Base-by-base conservation (phyloP, 2,888 invertebrate species). In the Cephus spinipes region DNA sequence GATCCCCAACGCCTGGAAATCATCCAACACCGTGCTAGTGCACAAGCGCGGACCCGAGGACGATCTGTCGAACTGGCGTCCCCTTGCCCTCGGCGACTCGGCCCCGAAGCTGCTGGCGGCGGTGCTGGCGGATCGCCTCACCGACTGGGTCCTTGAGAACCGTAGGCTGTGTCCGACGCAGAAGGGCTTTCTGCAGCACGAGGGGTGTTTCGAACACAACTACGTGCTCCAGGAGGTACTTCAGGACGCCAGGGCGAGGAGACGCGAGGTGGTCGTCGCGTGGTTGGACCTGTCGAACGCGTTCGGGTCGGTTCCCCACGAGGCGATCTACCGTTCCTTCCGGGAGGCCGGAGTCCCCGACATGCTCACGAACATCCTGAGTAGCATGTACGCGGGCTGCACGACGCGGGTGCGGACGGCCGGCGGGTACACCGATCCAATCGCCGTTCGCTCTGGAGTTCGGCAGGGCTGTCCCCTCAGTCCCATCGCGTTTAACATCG, bases 151-250 rank as follows among this genome's bases (percentile, higher is more conserved):
- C 4, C 36, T 32, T 3, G 9, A 12, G 0, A 76, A 82, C 69
- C 11, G 80, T 1, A 73, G 80, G 3, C 77, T 88, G 11, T 78
- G 79, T 11, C 68, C 76, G 1, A 73, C 73, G 1, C 90, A 91
- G 79, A 90, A 90, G 79, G 89, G 89, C 11, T 91, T 91, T 80
- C 82, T 85, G 76, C 84, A 84, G 4, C 81, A 78, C 36, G 87
- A 88, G 75, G 88, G 87, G 0, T 87, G 86, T 76, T 79, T 81
- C 11, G 88, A 88, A 77, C 89, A 89, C 77, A 88, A 89, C 81
- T 89, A 84, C 80, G 76, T 84, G 4, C 79, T 88, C 15, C 85
- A 88, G 79, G 82, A 81, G 35, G 78, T 83, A n/a, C 79, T 85
- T 1, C 79, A 81, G 15, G 83, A 84, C 40, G 78, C 84, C 11